Evolutionary conservation across 2,888 invertebrate species (phyloP), one percentile per base, ranked within the genome.

Genomic region (Exephanes ischioxanthus): DNA sequence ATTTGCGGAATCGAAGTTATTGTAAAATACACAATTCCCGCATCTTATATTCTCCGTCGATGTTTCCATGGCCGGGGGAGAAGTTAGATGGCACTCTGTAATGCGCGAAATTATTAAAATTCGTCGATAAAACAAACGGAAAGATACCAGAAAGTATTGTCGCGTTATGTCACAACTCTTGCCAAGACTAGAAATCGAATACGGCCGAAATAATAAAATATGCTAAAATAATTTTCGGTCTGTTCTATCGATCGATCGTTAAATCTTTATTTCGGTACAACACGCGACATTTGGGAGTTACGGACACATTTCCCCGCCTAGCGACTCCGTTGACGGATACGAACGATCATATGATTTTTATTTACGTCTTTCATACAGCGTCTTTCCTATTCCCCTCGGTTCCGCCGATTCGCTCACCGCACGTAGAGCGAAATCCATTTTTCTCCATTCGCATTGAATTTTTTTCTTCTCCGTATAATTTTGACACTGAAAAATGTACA

Each of bases 1-100:
- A 95, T 98, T 98, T 83, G 98, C 98, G 63, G 98, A 98, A 94
- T 98, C 98, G 95, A 98, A 98, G 94, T 97, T 97, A 90, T 98
- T 97, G 90, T 97, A 96, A 94, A 98, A 98, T 90, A 96, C 95
- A 94, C 98, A 97, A 90, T 96, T 97, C 90, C 96, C 97, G 93
- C 96, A 96, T 91, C 95, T 95, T 89, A 96, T 94, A 88, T 94
- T 94, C 82, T 95, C 95, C 91, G 94, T 93, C 76, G 88, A 90
- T 77, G 89, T 93, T 90, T 89, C 90, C 91, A 92, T 94, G 90
- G 48, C 86, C 83, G 71, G 37, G 37, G 9, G 9, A 33, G 37
- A 9, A 37, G 37, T 89, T 92, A 90, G 72, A 94, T 87, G 93
- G 93, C 87, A 91, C 90, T 86, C 94, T 94, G 79, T 92, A 94